Evolutionary conservation across 2,113 vertebrate genomes (phyloP).

Genomic region (Ceyx margarethae): DNA sequence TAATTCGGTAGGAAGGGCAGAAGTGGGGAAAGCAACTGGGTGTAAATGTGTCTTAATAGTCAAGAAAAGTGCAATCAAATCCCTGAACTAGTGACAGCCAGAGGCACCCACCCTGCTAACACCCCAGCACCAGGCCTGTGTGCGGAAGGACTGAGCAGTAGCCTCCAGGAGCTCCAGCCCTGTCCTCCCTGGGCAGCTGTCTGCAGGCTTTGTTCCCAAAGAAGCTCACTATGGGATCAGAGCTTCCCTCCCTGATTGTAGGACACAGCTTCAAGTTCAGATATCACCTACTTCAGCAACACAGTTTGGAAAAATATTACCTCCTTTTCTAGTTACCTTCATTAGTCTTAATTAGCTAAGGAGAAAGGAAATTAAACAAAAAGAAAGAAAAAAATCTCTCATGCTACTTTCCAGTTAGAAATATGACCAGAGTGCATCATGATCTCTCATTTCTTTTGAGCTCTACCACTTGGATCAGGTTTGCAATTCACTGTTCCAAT

Average conservation of each 20-base stretch:
- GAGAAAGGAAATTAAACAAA: conserved; percentile 25
- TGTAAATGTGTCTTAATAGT: conserved; percentile 42
- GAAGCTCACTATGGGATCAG: background rate
- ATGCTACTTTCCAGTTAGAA: conserved; percentile 75
- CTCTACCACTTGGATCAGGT: conserved; percentile 62
- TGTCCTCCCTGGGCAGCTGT: conserved; percentile 18
- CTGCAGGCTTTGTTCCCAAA: conserved; percentile 22
- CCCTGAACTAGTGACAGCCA: conserved; percentile 72
- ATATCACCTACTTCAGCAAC: conserved; percentile 59
- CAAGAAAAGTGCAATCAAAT: conserved; percentile 75
- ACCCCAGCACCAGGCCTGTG: conserved; percentile 35
- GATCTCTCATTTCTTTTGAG: conserved; percentile 65
- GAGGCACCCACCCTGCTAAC: conserved; percentile 35
- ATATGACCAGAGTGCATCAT: conserved; percentile 69
- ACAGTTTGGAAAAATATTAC: conserved; percentile 59
- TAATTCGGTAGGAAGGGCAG: conserved; percentile 57
- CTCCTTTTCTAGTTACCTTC: conserved; percentile 70
- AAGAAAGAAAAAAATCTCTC: conserved; percentile 56
- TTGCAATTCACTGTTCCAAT: conserved; percentile 46
- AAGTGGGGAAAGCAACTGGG: background rate
- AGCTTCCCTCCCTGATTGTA: conserved; percentile 46
- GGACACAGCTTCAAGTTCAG: conserved; percentile 71
- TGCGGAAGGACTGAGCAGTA: conserved; percentile 22
- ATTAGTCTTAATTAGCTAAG: conserved; percentile 70
- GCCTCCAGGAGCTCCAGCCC: conserved; percentile 23